These are phyloP conservation scores for Rhopalosiphum nymphaeae DNA, from an alignment of 2,888 invertebrate genomes.

Conservation along the genomic window DNA sequence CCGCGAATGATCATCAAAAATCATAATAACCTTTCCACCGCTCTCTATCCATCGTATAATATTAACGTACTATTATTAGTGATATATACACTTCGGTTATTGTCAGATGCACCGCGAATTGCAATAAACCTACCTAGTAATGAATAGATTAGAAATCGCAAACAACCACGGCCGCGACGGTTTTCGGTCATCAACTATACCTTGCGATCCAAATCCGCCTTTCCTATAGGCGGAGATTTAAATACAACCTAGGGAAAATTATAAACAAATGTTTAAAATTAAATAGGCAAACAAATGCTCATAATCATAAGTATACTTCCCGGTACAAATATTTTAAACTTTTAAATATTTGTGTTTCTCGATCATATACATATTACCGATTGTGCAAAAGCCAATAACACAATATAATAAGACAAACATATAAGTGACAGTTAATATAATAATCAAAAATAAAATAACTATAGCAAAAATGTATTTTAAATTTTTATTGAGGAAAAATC, in stretches of 20 bases:
- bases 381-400: neutral
- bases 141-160: neutral
- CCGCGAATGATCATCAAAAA: neutral
- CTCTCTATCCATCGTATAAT: neutral
- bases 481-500: neutral
- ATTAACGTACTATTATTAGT: neutral
- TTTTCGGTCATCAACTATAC: neutral
- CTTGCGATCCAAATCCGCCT: neutral
- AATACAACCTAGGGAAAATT: neutral
- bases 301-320: neutral
- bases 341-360: neutral
- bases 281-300: neutral
- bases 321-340: neutral
- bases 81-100: neutral
- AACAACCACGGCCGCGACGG: neutral
- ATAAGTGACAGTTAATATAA: neutral
- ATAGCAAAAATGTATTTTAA: neutral
- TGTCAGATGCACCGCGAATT: neutral
- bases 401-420: neutral
- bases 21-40: neutral
- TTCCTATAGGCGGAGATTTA: neutral
- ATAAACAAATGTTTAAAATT: neutral
- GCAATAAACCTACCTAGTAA: neutral
- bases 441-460: neutral
- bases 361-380: neutral